These are phyloP conservation scores for Isoperla grammatica DNA, from an alignment of 2,888 invertebrate species.

Conservation along the genomic window DNA sequence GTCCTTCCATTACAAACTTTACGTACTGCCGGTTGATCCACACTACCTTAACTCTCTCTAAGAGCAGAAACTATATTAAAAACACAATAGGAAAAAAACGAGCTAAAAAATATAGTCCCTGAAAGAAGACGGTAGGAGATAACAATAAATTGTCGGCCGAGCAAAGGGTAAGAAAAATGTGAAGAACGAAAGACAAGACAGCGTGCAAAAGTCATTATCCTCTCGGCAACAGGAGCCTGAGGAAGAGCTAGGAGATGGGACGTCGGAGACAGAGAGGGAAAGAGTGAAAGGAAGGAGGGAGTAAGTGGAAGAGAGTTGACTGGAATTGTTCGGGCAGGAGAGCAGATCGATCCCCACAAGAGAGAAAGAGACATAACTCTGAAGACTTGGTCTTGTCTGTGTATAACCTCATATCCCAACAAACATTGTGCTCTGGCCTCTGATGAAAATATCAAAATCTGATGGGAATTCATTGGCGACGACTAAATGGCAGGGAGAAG, in stretches of 20 bases:
- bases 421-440: constrained; percentile 1
- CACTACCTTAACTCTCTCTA: background rate
- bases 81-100: background rate
- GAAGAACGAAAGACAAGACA: constrained; percentile 11
- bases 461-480: no score
- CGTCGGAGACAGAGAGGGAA: background rate
- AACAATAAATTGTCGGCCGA: constrained; percentile 13
- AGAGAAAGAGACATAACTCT: background rate
- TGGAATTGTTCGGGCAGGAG: constrained; percentile 8
- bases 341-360: constrained; percentile 11
- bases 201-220: constrained; percentile 20
- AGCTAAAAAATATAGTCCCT: background rate
- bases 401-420: constrained; percentile 17
- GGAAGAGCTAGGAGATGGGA: background rate
- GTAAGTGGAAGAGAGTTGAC: constrained; percentile 5
- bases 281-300: background rate
- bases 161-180: constrained; percentile 18
- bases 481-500: no score
- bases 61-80: background rate
- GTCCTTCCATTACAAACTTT: background rate
- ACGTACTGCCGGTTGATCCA: background rate
- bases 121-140: constrained; percentile 12
- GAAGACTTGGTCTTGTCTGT: constrained; percentile 8
- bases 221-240: background rate
- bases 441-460: no score